Percentiles rank a stretch among this genome's conserved stretches.
Evolutionary conservation across 35 echinoderm and acorn worm species (phyloP).

Genomic region (Heliocidaris tuberculata): DNA sequence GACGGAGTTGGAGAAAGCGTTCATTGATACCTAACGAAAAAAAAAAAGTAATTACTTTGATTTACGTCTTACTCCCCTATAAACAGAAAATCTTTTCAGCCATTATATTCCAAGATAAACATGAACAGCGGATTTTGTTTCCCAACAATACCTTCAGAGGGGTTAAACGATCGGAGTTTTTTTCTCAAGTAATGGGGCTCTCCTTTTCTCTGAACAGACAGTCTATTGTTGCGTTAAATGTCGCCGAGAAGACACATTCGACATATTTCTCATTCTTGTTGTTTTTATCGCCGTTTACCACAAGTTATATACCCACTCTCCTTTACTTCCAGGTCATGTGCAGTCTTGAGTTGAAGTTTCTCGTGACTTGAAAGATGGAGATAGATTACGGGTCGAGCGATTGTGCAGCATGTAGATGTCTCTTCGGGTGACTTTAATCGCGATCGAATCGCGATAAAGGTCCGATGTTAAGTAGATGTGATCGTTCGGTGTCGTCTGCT

Average conservation of each 20-base stretch:
- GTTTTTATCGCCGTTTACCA: background rate
- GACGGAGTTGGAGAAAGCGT: background rate
- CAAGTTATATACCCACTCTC: background rate
- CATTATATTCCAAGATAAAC: background rate
- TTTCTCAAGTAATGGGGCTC: background rate
- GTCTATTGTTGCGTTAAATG: background rate
- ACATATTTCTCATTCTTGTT: conserved; percentile 14
- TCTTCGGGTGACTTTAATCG: background rate
- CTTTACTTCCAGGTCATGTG: background rate
- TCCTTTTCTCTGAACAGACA: background rate
- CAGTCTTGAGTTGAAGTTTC: background rate
- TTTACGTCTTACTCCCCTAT: background rate
- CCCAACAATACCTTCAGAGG: background rate
- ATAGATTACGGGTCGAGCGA: background rate
- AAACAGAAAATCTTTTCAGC: background rate
- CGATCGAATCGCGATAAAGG: background rate
- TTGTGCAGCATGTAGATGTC: background rate
- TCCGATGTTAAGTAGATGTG: background rate
- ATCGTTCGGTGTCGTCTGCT: background rate
- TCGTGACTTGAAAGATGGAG: background rate
- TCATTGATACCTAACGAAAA: background rate
- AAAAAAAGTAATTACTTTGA: background rate
- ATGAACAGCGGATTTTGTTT: background rate
- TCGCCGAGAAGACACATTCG: background rate
- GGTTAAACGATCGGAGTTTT: background rate